A percentile compares a stretch with the other conserved stretches of the same genome.
Conservation (phyloP, 2,888 invertebrate genomes). For the Callosobruchus maculatus region DNA sequence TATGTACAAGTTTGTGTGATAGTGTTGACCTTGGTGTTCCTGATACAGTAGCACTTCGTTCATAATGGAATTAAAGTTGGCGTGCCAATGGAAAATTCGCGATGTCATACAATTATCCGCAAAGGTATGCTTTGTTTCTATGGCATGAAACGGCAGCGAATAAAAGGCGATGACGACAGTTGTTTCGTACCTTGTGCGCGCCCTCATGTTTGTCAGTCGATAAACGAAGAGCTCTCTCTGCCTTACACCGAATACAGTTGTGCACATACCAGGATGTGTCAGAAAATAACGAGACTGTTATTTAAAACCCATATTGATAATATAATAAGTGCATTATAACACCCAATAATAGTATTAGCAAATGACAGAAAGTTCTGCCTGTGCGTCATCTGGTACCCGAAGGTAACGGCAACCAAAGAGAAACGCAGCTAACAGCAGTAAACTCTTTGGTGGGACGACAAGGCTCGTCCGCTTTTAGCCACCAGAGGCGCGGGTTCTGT, state of each 20-base stretch:
- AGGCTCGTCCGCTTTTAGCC: no score
- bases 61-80: neutral
- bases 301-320: no score
- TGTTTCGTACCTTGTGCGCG: neutral
- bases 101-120: neutral
- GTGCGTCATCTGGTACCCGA: no score
- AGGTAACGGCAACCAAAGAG: no score
- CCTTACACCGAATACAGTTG: neutral
- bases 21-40: neutral
- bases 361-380: no score
- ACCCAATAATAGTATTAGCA: no score
- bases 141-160: neutral
- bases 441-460: no score
- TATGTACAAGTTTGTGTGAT: no score
- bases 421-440: no score
- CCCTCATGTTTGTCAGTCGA: neutral
- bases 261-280: neutral
- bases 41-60: neutral
- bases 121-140: neutral
- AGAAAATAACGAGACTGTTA: neutral
- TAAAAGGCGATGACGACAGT: neutral
- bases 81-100: neutral
- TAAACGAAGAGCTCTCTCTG: neutral
- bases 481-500: no score
- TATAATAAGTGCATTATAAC: no score